A percentile compares a stretch with the other conserved stretches of the same genome.
Conservation (phyloP, 2,113 vertebrate genomes). For the sheep (Ovis aries) region ARS-UI_Ramb_v3.0 NC_056065.1:16113001-16113500, state of each 20-base stretch:
- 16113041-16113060: neutral
- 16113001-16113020: neutral
- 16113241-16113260: neutral
- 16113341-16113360: too few relatives aligned
- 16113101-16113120: neutral
- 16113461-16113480: too few relatives aligned
- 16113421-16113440: too few relatives aligned
- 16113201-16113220: neutral
- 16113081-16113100: neutral
- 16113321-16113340: too few relatives aligned
- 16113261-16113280: too few relatives aligned
- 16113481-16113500: too few relatives aligned
- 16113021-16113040: neutral
- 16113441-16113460: too few relatives aligned
- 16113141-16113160: neutral
- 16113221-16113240: neutral
- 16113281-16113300: too few relatives aligned
- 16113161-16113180: neutral
- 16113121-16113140: neutral
- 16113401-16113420: too few relatives aligned
- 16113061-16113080: neutral
- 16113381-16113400: too few relatives aligned
- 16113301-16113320: too few relatives aligned
- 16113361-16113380: too few relatives aligned
- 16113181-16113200: neutral